Percentiles rank a stretch among this genome's conserved stretches.
phyloP scores from a whole-genome alignment of 2,113 vertebrate genomes.

The Phaethon lepturus region DNA sequence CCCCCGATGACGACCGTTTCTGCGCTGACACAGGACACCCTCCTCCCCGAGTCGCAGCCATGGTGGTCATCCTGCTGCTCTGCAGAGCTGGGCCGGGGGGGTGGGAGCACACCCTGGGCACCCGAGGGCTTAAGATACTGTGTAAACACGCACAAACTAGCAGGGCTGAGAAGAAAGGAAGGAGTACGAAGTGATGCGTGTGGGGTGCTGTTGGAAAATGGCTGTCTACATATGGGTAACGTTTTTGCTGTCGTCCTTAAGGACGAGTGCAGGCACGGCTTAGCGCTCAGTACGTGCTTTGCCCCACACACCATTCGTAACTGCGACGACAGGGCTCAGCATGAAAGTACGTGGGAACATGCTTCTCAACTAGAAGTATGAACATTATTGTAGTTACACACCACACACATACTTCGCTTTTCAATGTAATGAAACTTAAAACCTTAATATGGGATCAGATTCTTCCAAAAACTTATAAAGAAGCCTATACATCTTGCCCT shows the following conservation, averaged over 20 bases:
- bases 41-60: fast-evolving
- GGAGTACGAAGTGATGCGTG: neutral
- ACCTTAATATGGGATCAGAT: neutral
- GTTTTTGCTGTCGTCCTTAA: neutral
- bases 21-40: neutral
- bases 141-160: neutral
- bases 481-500: neutral
- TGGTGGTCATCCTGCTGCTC: neutral
- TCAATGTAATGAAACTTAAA: neutral
- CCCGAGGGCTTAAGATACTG: neutral
- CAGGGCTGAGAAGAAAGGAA: neutral
- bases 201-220: neutral
- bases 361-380: neutral
- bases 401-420: neutral
- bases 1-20: fast-evolving
- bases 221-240: neutral
- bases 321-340: neutral
- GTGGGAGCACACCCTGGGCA: neutral
- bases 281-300: neutral
- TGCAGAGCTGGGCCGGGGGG: neutral
- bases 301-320: neutral
- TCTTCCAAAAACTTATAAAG: neutral
- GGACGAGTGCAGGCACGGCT: neutral
- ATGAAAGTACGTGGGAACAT: neutral
- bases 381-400: neutral